These are phyloP conservation scores for Zophobas atratus DNA, from an alignment of 1,140 invertebrate species.

Conservation along the genomic window DNA sequence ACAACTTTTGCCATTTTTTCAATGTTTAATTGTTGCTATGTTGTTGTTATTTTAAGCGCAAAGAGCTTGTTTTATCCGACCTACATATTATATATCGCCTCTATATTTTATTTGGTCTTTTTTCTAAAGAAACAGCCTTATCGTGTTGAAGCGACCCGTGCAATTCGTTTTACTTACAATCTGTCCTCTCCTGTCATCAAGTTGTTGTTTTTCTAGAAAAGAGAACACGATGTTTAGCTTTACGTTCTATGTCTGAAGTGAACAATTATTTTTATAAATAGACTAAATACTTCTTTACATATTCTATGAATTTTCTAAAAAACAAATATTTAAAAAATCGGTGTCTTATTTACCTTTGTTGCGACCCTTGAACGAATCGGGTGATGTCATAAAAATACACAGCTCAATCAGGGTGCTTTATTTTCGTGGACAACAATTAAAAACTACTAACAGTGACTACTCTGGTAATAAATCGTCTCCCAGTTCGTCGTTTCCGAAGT, in stretches of 20 bases:
- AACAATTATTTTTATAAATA: slow-evolving; percentile 35
- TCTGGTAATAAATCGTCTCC: slow-evolving; percentile 88
- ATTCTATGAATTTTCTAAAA: slow-evolving; percentile 6
- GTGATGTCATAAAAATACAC: too few relatives aligned
- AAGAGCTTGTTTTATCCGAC: not conserved
- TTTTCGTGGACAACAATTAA: not conserved
- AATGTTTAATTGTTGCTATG: not conserved
- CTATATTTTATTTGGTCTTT: not conserved
- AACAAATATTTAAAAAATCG: not conserved
- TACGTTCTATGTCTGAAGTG: slow-evolving; percentile 8
- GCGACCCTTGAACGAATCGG: too few relatives aligned
- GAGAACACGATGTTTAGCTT: not conserved
- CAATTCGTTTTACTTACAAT: too few relatives aligned
- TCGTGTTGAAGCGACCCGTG: not conserved
- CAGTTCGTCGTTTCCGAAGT: slow-evolving; percentile 86
- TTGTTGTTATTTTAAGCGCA: not conserved
- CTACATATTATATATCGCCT: not conserved
- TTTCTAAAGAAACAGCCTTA: not conserved
- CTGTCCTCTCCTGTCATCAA: too few relatives aligned
- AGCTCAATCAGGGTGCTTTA: not conserved
- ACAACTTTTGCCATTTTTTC: too few relatives aligned
- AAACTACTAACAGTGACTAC: slow-evolving; percentile 67
- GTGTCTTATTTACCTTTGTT: too few relatives aligned
- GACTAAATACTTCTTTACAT: slow-evolving; percentile 15
- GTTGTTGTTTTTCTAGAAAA: not conserved